Conservation (phyloP, 2,113 vertebrate species). For the Pantherophis guttatus region DNA sequence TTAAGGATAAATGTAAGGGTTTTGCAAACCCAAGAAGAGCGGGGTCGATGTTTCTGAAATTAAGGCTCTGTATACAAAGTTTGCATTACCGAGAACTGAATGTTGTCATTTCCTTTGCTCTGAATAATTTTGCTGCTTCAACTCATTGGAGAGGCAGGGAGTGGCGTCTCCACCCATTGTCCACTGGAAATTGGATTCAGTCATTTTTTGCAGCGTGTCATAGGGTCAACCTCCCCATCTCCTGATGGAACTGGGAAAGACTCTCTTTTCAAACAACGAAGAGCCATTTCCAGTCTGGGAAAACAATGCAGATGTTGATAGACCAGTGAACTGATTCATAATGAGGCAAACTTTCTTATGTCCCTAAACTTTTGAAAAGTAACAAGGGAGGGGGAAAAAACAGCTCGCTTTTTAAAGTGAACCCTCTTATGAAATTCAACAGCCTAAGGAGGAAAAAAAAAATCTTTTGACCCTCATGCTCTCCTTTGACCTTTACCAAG, state of each 20-base stretch:
- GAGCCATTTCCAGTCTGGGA: background rate
- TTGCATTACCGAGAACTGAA: background rate
- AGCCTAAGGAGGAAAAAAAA: background rate
- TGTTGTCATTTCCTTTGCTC: background rate
- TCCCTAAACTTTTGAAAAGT: background rate
- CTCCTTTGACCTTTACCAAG: background rate
- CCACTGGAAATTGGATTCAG: background rate
- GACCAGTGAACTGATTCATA: background rate
- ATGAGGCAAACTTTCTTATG: background rate
- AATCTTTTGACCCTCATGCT: background rate
- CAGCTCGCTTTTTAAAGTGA: background rate
- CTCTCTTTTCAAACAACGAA: background rate
- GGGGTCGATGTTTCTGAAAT: background rate
- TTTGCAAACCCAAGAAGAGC: background rate
- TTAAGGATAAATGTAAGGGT: background rate
- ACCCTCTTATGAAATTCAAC: background rate
- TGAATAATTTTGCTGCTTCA: background rate
- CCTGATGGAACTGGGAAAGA: background rate
- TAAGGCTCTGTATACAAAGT: background rate
- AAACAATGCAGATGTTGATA: background rate
- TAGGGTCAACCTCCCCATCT: background rate
- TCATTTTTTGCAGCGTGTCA: background rate
- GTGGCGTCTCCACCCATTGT: background rate
- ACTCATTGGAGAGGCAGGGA: background rate
- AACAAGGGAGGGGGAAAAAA: background rate